Evolutionary conservation across 35 echinoderm and acorn worm species (phyloP), one percentile per base, ranked within the genome.

Genomic region (Chiridota heheva): DNA sequence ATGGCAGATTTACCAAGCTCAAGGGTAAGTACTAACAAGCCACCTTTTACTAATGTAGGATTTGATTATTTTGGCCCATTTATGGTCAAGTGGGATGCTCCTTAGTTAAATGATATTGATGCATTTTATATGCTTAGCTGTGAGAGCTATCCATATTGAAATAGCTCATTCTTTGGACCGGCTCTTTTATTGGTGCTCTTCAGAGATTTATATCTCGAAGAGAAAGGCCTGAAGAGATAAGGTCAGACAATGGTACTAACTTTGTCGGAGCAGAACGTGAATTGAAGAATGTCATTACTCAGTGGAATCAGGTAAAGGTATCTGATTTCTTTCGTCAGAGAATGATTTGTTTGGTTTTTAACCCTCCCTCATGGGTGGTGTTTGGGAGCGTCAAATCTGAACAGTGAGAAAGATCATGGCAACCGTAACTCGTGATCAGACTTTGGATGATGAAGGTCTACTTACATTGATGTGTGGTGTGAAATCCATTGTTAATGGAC

Each of bases 51-150:
- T 5, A 56, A 25, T 36, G 76, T 87, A 7, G 90, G 90, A 0
- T 32, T 92, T 2, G 90, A 87, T 58, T 89, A 66, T 64, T 89
- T 89, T 75, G 87, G 87, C 4, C 87, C 79, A 5, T 67, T 83
- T 27, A 60, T 47, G 26, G 79, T 89, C 2, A 83, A 89, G 33
- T 25, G 59, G 90, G 82, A 49, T 65, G 90, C 10, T 34, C 18
- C 30, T 0, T 35, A 4, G 46, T 69, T 3, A 92, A 87, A 41
- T 25, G 90, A 40, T 92, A 92, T 82, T 82, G 90, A 31, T 48
- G 60, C 12, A 27, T 95, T 95, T 89, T 42, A 92, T 84, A 62
- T 92, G 90, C 38, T 25, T 92, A n/a, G 34, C n/a, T 18, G 59
- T 73, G n/a, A 40, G 83, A 26, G 90, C 90, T 4, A 46, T 87